Evolutionary conservation across 2,888 invertebrate genomes (phyloP), one percentile per base, ranked within the genome.

Genomic region (Mechanitis messenoides): DNA sequence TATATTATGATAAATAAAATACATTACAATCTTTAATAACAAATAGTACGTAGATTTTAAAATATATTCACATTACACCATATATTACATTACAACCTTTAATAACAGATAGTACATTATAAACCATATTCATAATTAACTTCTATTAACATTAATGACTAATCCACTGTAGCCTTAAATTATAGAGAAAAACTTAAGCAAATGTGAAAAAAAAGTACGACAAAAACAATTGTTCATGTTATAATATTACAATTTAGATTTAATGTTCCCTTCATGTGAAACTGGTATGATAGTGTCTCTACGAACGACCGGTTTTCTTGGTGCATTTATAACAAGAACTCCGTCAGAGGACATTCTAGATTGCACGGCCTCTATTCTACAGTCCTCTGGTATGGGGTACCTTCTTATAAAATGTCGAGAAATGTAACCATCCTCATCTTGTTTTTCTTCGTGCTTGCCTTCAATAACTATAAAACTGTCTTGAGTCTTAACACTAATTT

Each of bases 381-480:
- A 83, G 0, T 74, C 81, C 54, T 82, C 80, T 3, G 85, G 83
- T 38, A 86, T 68, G 2, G 74, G 70, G 65, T 79, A 83, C 56
- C 76, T 77, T 45, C 85, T 79, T 33, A 78, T 74, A 50, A 87
- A 80, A 63, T 80, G 81, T 45, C 84, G 75, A 3, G 83, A 77
- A 54, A 85, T 75, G 38, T 69, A 81, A 1, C 85, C 87, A 55
- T 78, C 73, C 2, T 83, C 80, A 55, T 86, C 85, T 50, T 79
- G 76, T 66, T 75, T 85, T 63, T 86, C 86, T 33, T 83, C 81
- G 55, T 87, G 86, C 66, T 79, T 78, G 0, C 79, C 85, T 64
- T 85, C 82, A 2, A 87, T 74, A 5, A 84, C 74, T 50, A 87
- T 71, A 53, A 72, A 77, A 1, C 78, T 80, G 64, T 81, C 75